Evolutionary conservation across 92 coral and sea anemone genomes (phyloP).

Genomic region (Phenganax subtilis): DNA sequence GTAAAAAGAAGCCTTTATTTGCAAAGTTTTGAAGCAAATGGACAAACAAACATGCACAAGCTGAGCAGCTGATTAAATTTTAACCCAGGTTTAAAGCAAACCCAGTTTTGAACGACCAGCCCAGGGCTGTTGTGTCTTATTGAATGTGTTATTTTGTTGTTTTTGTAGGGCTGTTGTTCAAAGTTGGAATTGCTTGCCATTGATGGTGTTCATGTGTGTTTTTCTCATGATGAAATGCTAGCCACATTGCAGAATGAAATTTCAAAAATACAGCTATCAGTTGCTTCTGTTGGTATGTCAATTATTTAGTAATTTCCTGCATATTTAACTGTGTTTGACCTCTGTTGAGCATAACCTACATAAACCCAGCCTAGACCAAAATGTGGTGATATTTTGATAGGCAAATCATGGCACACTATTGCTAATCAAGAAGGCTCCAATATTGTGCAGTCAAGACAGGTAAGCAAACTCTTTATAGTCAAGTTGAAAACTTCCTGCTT

Average conservation of each 20-base stretch:
- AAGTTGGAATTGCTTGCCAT: slow-evolving; percentile 82
- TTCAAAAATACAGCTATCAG: slow-evolving; percentile 71
- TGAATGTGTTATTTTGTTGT: background rate
- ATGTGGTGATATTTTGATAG: background rate
- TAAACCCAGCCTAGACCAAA: background rate
- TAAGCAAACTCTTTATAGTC: background rate
- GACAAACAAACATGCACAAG: too few species aligned
- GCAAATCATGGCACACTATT: slow-evolving; percentile 27
- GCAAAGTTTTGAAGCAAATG: too few species aligned
- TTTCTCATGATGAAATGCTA: slow-evolving; percentile 69
- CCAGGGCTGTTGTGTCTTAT: too few species aligned
- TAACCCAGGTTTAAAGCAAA: too few species aligned
- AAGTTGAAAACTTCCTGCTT: background rate
- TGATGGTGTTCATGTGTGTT: slow-evolving; percentile 65
- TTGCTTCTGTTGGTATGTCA: slow-evolving; percentile 82
- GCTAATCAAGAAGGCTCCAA: slow-evolving; percentile 10
- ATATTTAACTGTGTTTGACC: background rate
- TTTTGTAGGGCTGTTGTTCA: slow-evolving; percentile 77
- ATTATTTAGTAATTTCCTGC: background rate
- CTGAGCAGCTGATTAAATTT: too few species aligned
- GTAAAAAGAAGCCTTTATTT: too few species aligned
- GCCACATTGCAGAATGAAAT: slow-evolving; percentile 62
- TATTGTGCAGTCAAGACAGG: slow-evolving; percentile 30
- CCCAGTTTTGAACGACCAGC: too few species aligned
- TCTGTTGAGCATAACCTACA: background rate